These are phyloP conservation scores for Campaea margaritaria DNA, from an alignment of 2,888 invertebrate species.

Conservation along the genomic window DNA sequence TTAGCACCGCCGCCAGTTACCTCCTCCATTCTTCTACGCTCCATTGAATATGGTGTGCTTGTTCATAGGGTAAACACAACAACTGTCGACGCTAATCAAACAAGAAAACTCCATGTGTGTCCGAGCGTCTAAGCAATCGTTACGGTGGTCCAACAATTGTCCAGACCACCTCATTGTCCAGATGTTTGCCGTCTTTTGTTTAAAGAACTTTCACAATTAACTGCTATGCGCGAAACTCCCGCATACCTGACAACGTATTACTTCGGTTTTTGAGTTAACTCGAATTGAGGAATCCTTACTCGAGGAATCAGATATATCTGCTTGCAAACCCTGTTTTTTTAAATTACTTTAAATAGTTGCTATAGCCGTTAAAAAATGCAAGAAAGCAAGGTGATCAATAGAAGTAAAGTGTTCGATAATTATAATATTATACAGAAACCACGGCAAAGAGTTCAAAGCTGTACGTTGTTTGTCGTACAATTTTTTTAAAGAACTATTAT, in stretches of 20 bases:
- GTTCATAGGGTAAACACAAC: constrained; percentile 62
- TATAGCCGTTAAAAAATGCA: too few relatives aligned
- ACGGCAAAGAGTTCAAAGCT: too few relatives aligned
- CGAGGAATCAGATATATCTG: not conserved
- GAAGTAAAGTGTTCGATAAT: too few relatives aligned
- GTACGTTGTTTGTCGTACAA: too few relatives aligned
- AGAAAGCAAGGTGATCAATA: too few relatives aligned
- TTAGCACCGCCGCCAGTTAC: constrained; percentile 25
- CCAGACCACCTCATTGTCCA: constrained; percentile 63
- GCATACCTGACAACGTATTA: not conserved
- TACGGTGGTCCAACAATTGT: constrained; percentile 68
- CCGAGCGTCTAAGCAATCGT: constrained; percentile 44
- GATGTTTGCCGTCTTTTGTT: constrained; percentile 66
- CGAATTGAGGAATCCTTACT: not conserved
- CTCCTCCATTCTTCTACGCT: constrained; percentile 32
- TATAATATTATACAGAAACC: too few relatives aligned
- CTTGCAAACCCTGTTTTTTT: not conserved
- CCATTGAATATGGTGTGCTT: constrained; percentile 47
- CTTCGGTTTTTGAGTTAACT: not conserved
- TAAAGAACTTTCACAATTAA: constrained; percentile 79
- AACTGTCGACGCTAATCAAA: constrained; percentile 68
- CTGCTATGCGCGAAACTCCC: constrained; percentile 57
- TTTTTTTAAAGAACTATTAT: too few relatives aligned
- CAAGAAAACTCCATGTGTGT: constrained; percentile 67
- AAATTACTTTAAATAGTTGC: too few relatives aligned